Conservation (phyloP, 1,140 invertebrate genomes). For the Plodia interpunctella region DNA sequence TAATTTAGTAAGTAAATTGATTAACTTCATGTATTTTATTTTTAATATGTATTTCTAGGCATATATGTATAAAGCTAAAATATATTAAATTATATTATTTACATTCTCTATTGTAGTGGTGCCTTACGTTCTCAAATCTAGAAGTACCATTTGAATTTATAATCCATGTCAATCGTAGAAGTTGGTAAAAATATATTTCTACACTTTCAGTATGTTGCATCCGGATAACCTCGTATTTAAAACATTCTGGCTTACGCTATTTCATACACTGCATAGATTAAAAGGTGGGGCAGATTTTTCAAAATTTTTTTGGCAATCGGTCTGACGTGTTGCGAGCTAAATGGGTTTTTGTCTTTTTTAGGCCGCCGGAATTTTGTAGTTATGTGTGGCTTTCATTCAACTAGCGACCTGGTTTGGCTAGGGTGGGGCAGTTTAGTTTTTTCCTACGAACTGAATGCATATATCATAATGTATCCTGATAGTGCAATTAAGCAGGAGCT, state of each 20-base stretch:
- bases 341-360: background rate
- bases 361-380: background rate
- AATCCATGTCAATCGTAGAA: too few relatives aligned
- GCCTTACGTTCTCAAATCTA: too few relatives aligned
- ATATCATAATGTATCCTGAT: background rate
- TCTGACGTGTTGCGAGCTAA: background rate
- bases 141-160: too few relatives aligned
- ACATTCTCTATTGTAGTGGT: too few relatives aligned
- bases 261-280: constrained; percentile 6
- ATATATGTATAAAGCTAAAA: too few relatives aligned
- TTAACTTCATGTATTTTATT: too few relatives aligned
- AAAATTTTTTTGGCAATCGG: constrained; percentile 4
- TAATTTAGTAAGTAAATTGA: too few relatives aligned
- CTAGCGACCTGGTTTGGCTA: background rate
- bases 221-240: background rate
- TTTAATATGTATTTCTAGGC: too few relatives aligned
- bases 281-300: background rate
- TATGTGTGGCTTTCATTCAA: background rate
- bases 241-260: constrained; percentile 2
- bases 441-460: background rate
- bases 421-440: background rate
- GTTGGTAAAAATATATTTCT: too few relatives aligned
- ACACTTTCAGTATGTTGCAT: background rate
- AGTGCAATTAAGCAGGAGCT: background rate
- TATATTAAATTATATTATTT: too few relatives aligned